phyloP scores from a whole-genome alignment of 2,113 vertebrate genomes.

The Anguilla japonica region DNA sequence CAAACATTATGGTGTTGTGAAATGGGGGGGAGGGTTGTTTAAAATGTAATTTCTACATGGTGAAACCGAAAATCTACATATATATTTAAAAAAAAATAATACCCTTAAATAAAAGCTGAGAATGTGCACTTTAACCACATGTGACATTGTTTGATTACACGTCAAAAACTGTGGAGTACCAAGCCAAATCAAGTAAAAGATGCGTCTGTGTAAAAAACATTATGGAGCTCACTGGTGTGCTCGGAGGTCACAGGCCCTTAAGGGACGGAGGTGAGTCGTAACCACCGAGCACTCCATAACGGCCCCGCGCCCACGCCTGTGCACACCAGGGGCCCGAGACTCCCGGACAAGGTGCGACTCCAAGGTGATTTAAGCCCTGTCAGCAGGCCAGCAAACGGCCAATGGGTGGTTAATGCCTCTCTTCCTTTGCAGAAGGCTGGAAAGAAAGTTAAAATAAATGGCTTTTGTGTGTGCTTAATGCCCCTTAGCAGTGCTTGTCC shows the following conservation, averaged over 20 bases:
- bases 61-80: no score
- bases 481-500: constrained; percentile 20
- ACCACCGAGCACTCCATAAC: constrained; percentile 49
- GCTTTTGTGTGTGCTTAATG: constrained; percentile 41
- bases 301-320: constrained; percentile 50
- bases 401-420: constrained; percentile 43
- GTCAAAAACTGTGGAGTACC: no score
- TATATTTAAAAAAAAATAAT: no score
- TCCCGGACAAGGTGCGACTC: constrained; percentile 52
- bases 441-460: constrained; percentile 50
- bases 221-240: neutral
- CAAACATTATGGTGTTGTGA: no score
- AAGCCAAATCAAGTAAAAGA: neutral
- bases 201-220: no score
- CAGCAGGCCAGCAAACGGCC: constrained; percentile 42
- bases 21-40: no score
- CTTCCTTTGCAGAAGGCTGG: constrained; percentile 36
- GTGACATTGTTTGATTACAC: no score
- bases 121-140: no score
- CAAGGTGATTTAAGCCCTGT: constrained; percentile 62
- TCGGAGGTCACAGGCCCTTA: neutral
- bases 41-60: no score
- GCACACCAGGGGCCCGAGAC: constrained; percentile 55
- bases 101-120: no score
- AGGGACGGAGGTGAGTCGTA: constrained; percentile 41